Conservation (phyloP, 2,113 vertebrate species). For the Genyomyrus donnyi region DNA sequence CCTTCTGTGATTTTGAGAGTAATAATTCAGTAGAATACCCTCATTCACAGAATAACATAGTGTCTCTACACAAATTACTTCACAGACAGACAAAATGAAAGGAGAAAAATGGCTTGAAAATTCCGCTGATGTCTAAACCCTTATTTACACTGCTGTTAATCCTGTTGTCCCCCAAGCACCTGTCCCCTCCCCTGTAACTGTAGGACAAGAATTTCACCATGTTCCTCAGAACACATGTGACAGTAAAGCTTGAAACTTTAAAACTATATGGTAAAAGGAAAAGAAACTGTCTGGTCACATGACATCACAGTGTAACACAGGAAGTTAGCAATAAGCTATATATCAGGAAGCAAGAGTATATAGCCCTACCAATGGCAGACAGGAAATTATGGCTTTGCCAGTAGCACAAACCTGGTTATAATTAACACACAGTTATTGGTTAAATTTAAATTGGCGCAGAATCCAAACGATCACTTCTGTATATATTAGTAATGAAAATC, state of each 20-base stretch:
- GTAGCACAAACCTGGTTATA: background rate
- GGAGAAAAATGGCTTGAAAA: background rate
- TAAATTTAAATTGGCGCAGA: background rate
- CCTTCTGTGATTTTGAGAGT: background rate
- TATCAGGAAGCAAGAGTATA: background rate
- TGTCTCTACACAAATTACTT: background rate
- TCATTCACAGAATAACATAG: background rate
- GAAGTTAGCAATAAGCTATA: background rate
- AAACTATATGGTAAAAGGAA: background rate
- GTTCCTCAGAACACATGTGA: background rate
- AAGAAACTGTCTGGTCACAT: background rate
- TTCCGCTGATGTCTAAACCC: too few relatives aligned
- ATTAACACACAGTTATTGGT: background rate
- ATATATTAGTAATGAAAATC: background rate
- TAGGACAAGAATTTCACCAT: background rate
- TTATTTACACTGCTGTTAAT: background rate
- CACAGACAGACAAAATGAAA: background rate
- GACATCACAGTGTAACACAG: background rate
- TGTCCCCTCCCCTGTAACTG: too few relatives aligned
- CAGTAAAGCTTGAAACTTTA: background rate
- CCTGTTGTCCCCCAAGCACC: background rate
- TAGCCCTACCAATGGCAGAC: background rate
- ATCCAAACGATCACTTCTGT: background rate
- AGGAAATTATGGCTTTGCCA: background rate
- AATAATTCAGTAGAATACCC: background rate